Conservation (phyloP, 1,140 invertebrate genomes). For the Episyrphus balteatus region DNA sequence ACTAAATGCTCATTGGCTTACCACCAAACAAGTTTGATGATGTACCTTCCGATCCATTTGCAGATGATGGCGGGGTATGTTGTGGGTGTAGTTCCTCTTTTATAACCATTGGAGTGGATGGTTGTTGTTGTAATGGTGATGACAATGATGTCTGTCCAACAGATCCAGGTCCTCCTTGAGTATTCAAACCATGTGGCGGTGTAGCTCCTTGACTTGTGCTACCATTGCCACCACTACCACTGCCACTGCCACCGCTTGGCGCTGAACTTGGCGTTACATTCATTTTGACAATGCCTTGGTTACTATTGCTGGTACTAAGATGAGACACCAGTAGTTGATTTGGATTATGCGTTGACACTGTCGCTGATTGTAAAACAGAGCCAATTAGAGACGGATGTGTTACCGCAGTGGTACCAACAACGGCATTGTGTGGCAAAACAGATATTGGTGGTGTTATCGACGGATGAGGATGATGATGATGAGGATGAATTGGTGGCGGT, state of each 20-base stretch:
- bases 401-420: not conserved
- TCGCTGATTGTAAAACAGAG: too few relatives aligned
- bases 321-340: not conserved
- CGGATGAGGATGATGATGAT: not conserved
- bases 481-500: not conserved
- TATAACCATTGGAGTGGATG: constrained; percentile 9
- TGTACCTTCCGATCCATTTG: not conserved
- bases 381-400: not conserved
- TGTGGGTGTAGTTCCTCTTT: not conserved
- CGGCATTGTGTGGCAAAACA: not conserved
- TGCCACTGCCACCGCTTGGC: not conserved
- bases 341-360: not conserved
- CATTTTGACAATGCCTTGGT: too few relatives aligned
- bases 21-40: too few relatives aligned
- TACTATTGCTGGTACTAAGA: not conserved
- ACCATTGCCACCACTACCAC: not conserved
- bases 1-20: too few relatives aligned
- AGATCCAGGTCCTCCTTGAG: constrained; percentile 21
- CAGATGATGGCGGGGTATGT: not conserved
- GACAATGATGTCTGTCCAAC: constrained; percentile 32
- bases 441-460: not conserved
- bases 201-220: not conserved
- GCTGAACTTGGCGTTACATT: too few relatives aligned
- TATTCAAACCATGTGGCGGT: not conserved
- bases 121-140: constrained; percentile 27